Evolutionary conservation across 1,140 invertebrate genomes (phyloP).

Genomic region (Drosophila aff.): DNA sequence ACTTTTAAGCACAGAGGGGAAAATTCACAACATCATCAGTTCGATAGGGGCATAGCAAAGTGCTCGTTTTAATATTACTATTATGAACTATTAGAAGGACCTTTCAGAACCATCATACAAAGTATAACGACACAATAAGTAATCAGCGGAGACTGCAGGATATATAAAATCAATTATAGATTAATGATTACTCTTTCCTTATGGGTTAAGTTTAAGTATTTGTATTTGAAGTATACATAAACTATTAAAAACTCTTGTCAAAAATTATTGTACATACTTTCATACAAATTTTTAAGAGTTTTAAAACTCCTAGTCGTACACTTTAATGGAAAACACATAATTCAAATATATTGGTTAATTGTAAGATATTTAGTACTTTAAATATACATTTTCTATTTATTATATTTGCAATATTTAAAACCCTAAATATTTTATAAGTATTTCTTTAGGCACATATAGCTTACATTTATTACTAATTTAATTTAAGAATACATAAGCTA

Average conservation of each 20-base stretch:
- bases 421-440: not conserved
- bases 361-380: not conserved
- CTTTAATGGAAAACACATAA: not conserved
- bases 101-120: not conserved
- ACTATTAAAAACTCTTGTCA: no score
- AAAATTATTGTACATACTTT: no score
- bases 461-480: no score
- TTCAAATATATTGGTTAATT: not conserved
- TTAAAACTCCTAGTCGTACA: not conserved
- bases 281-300: no score
- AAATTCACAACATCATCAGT: slow-evolving; percentile 19
- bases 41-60: slow-evolving; percentile 9
- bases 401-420: not conserved
- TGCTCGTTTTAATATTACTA: not conserved
- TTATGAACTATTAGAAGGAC: slow-evolving; percentile 1
- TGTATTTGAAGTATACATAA: not conserved
- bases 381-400: not conserved
- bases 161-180: not conserved
- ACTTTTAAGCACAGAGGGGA: slow-evolving; percentile 46
- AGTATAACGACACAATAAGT: not conserved
- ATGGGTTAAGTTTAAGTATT: no score
- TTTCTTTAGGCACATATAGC: no score
- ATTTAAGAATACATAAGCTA: no score
- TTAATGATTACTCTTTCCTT: not conserved
- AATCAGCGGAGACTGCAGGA: no score